phyloP scores from a whole-genome alignment of 2,797 vertebrate species.

The Ctenopoma multispine region DNA sequence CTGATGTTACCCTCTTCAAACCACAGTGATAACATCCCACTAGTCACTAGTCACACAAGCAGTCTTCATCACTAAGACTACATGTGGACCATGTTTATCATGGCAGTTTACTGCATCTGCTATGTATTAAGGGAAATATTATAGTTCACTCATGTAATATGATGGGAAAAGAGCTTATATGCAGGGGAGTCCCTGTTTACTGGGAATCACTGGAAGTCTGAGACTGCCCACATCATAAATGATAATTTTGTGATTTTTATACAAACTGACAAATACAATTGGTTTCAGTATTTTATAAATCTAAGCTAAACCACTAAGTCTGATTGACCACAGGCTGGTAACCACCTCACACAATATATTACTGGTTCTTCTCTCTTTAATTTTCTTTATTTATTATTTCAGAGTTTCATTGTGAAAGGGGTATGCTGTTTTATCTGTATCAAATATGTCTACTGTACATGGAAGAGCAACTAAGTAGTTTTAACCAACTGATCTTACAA shows the following conservation, averaged over 20 bases:
- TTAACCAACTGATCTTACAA: slow-evolving; percentile 21
- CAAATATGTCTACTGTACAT: background rate
- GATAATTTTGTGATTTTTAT: slow-evolving; percentile 11
- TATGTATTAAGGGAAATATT: slow-evolving; percentile 58
- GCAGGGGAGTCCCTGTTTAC: slow-evolving; percentile 46
- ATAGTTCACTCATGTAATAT: slow-evolving; percentile 33
- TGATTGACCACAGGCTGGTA: slow-evolving; percentile 10
- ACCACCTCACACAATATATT: background rate
- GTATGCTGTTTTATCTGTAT: background rate
- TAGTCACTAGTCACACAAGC: slow-evolving; percentile 47
- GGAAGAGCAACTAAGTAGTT: background rate
- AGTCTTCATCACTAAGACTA: slow-evolving; percentile 46
- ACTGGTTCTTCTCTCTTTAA: background rate
- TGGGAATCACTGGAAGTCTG: slow-evolving; percentile 5
- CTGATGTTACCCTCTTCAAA: slow-evolving; percentile 34
- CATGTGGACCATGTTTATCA: slow-evolving; percentile 25
- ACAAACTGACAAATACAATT: slow-evolving; percentile 19
- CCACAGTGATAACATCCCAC: slow-evolving; percentile 38
- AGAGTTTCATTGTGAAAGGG: background rate
- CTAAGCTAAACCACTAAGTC: background rate
- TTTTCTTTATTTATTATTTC: slow-evolving; percentile 9
- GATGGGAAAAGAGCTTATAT: slow-evolving; percentile 48
- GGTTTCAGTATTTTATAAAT: slow-evolving; percentile 19
- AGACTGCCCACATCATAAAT: slow-evolving; percentile 35
- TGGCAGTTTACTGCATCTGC: slow-evolving; percentile 66